phyloP scores from a whole-genome alignment of 2,888 invertebrate genomes.

The Asteroscopus sphinx region DNA sequence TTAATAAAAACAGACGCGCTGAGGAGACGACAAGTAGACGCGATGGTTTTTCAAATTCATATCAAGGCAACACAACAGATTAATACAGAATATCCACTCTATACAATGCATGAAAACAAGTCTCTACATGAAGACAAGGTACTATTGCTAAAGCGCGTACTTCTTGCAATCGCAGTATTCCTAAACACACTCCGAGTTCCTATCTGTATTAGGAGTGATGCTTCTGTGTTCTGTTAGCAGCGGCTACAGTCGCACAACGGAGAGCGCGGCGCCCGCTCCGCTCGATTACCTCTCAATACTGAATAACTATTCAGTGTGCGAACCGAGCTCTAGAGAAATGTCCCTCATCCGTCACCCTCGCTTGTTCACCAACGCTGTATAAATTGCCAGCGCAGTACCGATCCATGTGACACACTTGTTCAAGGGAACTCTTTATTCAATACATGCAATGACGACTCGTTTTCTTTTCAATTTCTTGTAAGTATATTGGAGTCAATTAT shows the following conservation, averaged over 20 bases:
- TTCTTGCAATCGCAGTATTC: no score
- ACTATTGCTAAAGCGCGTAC: background rate
- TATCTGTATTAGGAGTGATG: background rate
- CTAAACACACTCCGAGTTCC: no score
- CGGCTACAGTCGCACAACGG: background rate
- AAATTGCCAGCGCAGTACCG: background rate
- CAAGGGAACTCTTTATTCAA: slow-evolving; percentile 16
- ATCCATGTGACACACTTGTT: slow-evolving; percentile 15
- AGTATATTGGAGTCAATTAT: slow-evolving; percentile 14
- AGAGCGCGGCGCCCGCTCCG: slow-evolving; percentile 9
- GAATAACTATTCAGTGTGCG: slow-evolving; percentile 26
- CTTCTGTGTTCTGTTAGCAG: slow-evolving; percentile 12
- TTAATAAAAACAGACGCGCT: background rate
- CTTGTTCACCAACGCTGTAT: slow-evolving; percentile 17
- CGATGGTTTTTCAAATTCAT: slow-evolving; percentile 8
- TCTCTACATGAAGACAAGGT: no score
- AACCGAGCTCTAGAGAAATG: slow-evolving; percentile 24
- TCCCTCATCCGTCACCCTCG: slow-evolving; percentile 22
- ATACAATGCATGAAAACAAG: background rate
- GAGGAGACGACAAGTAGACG: background rate
- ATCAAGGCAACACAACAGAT: background rate
- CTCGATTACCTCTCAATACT: slow-evolving; percentile 42
- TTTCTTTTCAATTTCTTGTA: slow-evolving; percentile 10
- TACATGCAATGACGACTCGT: slow-evolving; percentile 2
- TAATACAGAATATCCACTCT: background rate